These are phyloP conservation scores for Dryas iulia DNA, from an alignment of 1,140 invertebrate genomes.

Conservation along the genomic window DNA sequence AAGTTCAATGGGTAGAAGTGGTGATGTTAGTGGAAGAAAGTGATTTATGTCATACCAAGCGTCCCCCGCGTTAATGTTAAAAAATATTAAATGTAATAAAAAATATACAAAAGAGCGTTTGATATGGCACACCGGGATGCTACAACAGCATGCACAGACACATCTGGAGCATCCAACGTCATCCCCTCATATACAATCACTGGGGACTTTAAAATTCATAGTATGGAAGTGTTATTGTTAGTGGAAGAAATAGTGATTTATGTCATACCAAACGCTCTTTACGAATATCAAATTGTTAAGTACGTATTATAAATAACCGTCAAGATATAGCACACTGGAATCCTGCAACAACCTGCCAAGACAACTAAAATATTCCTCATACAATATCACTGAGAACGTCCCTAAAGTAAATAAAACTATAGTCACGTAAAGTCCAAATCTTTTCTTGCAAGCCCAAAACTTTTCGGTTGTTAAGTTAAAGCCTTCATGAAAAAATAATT, in stretches of 20 bases:
- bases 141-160: background rate
- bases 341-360: background rate
- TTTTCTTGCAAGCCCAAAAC: background rate
- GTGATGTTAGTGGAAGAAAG: background rate
- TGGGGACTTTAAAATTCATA: background rate
- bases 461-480: background rate
- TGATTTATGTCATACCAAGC: background rate
- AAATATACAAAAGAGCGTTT: background rate
- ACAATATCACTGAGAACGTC: too few relatives aligned
- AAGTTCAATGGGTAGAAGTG: background rate
- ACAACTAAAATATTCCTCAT: too few relatives aligned
- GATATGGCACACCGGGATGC: background rate
- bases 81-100: too few relatives aligned
- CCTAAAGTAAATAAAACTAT: background rate
- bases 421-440: background rate
- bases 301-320: background rate
- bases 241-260: background rate
- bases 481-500: background rate
- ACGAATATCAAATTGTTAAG: too few relatives aligned
- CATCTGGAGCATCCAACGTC: constrained; percentile 5
- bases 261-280: background rate
- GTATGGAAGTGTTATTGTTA: background rate
- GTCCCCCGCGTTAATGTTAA: background rate
- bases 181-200: constrained; percentile 11
- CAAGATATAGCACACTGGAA: background rate